Evolutionary conservation across 2,888 invertebrate genomes (phyloP).

Genomic region (Melanargia galathea): DNA sequence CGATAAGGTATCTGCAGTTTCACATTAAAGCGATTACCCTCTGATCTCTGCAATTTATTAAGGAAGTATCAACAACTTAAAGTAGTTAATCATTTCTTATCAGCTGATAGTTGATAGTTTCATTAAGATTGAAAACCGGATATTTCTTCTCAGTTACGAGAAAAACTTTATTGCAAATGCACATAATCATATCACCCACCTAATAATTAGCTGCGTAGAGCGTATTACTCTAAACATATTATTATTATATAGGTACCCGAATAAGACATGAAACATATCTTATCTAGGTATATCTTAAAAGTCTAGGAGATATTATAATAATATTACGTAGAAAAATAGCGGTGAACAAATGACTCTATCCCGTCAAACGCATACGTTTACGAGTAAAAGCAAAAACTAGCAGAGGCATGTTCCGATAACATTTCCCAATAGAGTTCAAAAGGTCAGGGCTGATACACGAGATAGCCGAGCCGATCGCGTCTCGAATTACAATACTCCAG

Average conservation of each 20-base stretch:
- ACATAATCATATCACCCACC: too few species aligned
- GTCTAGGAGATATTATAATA: not conserved
- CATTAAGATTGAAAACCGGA: constrained; percentile 4
- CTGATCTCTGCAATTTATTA: constrained; percentile 7
- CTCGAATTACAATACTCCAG: constrained; percentile 67
- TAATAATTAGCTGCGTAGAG: too few species aligned
- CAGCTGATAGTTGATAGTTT: not conserved
- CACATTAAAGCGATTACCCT: constrained; percentile 9
- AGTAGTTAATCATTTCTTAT: constrained; percentile 2
- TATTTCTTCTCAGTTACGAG: not conserved
- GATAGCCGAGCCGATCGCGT: constrained; percentile 57
- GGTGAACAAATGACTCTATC: not conserved
- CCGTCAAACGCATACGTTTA: constrained; percentile 8
- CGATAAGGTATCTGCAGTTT: constrained; percentile 2
- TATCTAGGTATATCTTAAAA: too few species aligned
- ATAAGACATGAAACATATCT: too few species aligned
- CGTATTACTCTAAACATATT: too few species aligned
- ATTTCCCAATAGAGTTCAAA: constrained; percentile 69
- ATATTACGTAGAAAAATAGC: not conserved
- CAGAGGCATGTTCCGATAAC: constrained; percentile 56
- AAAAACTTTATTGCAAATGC: too few species aligned
- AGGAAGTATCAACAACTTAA: constrained; percentile 13
- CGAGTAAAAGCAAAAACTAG: constrained; percentile 30
- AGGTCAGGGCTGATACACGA: constrained; percentile 73
- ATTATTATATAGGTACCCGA: too few species aligned